phyloP scores from a whole-genome alignment of 2,888 invertebrate species.

The Blomia tropicalis region DNA sequence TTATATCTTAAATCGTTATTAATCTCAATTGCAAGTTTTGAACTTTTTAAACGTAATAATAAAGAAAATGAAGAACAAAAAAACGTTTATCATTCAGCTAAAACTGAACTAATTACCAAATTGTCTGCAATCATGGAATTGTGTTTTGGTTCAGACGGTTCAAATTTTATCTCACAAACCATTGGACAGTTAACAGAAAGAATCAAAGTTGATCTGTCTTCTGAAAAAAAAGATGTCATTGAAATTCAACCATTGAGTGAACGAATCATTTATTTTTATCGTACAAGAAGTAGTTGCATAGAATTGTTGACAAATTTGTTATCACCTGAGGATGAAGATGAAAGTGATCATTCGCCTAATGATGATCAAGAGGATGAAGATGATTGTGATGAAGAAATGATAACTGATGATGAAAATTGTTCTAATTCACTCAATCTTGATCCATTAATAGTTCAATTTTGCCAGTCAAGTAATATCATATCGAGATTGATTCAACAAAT shows the following conservation, averaged over 20 bases:
- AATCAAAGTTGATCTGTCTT: not conserved
- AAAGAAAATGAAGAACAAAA: no score
- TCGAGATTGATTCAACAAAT: not conserved
- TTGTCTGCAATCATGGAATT: not conserved
- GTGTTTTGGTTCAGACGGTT: not conserved
- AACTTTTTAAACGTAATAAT: not conserved
- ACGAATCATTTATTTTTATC: not conserved
- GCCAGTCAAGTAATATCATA: not conserved
- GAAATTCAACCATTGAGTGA: not conserved
- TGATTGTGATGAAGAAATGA: not conserved
- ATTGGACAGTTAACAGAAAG: not conserved
- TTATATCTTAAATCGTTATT: not conserved
- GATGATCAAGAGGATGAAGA: not conserved
- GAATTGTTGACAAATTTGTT: constrained; percentile 19
- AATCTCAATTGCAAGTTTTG: not conserved
- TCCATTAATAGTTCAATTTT: not conserved
- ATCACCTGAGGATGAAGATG: not conserved
- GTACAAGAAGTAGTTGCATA: not conserved
- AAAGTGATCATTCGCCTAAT: not conserved
- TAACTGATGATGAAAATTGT: not conserved
- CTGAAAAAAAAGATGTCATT: not conserved
- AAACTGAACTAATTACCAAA: not conserved
- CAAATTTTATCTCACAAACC: not conserved
- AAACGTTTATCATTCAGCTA: not conserved
- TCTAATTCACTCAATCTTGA: not conserved